phyloP scores from a whole-genome alignment of 2,888 invertebrate genomes.

The Diogma glabrata region DNA sequence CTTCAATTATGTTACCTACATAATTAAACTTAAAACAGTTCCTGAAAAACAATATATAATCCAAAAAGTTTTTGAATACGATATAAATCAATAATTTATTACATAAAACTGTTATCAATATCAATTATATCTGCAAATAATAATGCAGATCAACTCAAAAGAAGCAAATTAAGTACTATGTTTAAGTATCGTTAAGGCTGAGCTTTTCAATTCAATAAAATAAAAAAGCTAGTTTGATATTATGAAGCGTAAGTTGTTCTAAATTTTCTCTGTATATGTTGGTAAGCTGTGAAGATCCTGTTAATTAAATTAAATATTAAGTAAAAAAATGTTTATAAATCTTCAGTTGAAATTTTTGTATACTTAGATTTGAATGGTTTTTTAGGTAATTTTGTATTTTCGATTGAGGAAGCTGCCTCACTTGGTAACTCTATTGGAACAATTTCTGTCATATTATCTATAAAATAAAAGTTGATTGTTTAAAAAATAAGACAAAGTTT shows the following conservation, averaged over 20 bases:
- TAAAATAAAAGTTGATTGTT: not conserved
- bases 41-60: too few relatives aligned
- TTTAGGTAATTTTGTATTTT: conserved; percentile 31
- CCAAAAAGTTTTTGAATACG: too few relatives aligned
- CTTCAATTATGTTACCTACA: too few relatives aligned
- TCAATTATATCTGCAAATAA: too few relatives aligned
- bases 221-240: conserved; percentile 4
- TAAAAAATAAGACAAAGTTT: not conserved
- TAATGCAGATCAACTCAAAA: too few relatives aligned
- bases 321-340: not conserved
- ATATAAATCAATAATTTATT: too few relatives aligned
- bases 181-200: too few relatives aligned
- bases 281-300: conserved; percentile 56
- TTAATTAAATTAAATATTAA: conserved; percentile 30
- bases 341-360: too few relatives aligned
- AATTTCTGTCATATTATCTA: conserved; percentile 35
- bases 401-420: conserved; percentile 25
- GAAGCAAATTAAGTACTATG: too few relatives aligned
- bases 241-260: conserved; percentile 52
- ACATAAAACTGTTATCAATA: too few relatives aligned
- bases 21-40: too few relatives aligned
- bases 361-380: conserved; percentile 38
- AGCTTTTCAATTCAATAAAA: too few relatives aligned
- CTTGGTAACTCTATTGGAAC: conserved; percentile 35
- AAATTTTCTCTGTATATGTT: conserved; percentile 58